Evolutionary conservation across 1,140 invertebrate genomes (phyloP), one percentile per base, ranked within the genome.

Genomic region (Leptoteleia sp.): DNA sequence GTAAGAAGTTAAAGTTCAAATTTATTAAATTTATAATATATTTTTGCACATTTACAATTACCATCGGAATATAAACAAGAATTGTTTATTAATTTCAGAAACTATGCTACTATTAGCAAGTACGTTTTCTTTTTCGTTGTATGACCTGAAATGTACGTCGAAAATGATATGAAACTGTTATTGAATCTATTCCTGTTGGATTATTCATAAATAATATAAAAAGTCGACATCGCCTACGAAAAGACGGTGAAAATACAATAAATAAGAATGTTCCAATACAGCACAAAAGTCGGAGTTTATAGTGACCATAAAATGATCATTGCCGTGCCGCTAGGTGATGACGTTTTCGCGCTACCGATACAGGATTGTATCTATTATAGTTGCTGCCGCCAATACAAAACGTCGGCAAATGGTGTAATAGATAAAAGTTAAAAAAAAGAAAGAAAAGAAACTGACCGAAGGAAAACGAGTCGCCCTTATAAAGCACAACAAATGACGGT

Each of bases 281-380:
- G 43, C 33, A 81, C 80, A 84, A 83, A 81, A 59, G 83, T 83
- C 11, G 13, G 55, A 77, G 80, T 83, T 85, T 85, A 80, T 79
- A 68, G 73, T 67, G 57, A 50, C 65, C 73, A 80, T 85, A 86
- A 85, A 87, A 79, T 71, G 77, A 87, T 87, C 68, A 85, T 85
- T 73, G 81, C 29, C 43, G 52, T 42, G 43, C 59, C 73, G 55
- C 42, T 61, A 62, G 72, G 86, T 85, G 84, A 83, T 75, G 85
- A 87, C 82, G 80, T 82, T 85, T 79, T 81, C 48, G 78, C 78
- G 82, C 82, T 86, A 82, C 82, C 81, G 85, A 82, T 80, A 77
- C 62, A 78, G 81, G 43, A 76, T 38, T 59, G 55, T 19, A 31
- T 59, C 67, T 47, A 81, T 83, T 79, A 82, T 81, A 79, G 40